Conservation (phyloP, 2,888 invertebrate species). For the Diabrotica balteata region DNA sequence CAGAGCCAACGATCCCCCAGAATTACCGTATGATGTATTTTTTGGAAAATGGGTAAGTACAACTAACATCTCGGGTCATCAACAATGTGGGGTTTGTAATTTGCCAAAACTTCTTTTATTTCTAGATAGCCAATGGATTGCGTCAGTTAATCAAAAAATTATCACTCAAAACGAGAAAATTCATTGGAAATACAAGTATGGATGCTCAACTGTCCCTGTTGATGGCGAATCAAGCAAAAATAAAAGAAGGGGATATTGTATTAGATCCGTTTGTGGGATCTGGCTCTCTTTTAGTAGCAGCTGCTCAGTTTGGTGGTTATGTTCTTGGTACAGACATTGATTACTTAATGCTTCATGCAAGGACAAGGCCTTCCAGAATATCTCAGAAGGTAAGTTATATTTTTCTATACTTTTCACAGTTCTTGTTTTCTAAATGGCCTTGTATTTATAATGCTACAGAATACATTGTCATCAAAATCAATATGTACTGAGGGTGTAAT, state of each 20-base stretch:
- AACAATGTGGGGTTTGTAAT: no score
- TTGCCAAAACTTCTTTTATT: not conserved
- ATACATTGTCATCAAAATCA: not conserved
- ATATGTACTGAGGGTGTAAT: no score
- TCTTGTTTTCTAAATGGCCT: no score
- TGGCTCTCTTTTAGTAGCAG: constrained; percentile 84
- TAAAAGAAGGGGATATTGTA: constrained; percentile 75
- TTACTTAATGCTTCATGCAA: constrained; percentile 90
- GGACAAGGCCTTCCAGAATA: constrained; percentile 80
- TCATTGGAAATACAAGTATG: constrained; percentile 99
- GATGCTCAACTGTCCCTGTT: constrained; percentile 92
- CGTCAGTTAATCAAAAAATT: constrained; percentile 80
- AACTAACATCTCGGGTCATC: not conserved
- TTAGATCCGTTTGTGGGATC: constrained; percentile 94
- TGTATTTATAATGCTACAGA: no score
- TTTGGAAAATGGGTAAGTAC: constrained; percentile 85
- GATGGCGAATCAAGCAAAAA: constrained; percentile 93
- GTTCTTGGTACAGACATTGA: constrained; percentile 94
- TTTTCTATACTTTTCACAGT: not conserved
- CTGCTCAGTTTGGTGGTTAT: constrained; percentile 86
- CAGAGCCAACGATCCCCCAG: constrained; percentile 77
- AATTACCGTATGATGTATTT: constrained; percentile 76
- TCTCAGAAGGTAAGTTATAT: constrained; percentile 69
- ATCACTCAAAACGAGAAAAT: constrained; percentile 88
- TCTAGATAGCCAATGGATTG: constrained; percentile 83